Percentiles rank a stretch among this genome's conserved stretches.
These are phyloP conservation scores for Sphecodes monilicornis DNA, from an alignment of 2,888 invertebrate genomes.

Conservation along the genomic window DNA sequence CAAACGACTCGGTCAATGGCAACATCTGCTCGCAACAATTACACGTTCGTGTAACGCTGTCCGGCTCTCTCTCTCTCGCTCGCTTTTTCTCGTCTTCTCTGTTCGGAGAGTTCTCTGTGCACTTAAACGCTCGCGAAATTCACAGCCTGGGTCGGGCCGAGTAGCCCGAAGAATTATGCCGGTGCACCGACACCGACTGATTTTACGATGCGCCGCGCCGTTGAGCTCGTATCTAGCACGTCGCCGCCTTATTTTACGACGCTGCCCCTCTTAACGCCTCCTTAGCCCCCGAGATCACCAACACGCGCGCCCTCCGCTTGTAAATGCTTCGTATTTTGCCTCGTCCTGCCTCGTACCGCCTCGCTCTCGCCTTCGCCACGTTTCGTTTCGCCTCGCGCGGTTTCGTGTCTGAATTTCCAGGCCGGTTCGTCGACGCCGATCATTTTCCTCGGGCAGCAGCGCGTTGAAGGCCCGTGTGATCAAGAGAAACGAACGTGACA, in stretches of 20 bases:
- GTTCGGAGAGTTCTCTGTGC: slow-evolving; percentile 13
- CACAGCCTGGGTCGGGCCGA: slow-evolving; percentile 45
- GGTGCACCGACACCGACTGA: slow-evolving; percentile 72
- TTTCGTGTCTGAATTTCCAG: slow-evolving; percentile 42
- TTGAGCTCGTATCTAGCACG: slow-evolving; percentile 71
- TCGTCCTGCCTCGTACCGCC: not conserved
- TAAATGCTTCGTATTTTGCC: slow-evolving; percentile 31
- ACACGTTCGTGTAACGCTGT: slow-evolving; percentile 46
- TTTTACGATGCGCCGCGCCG: slow-evolving; percentile 69
- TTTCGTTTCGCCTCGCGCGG: slow-evolving; percentile 20
- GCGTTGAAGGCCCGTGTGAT: slow-evolving; percentile 26
- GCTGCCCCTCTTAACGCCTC: slow-evolving; percentile 74
- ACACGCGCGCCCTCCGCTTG: slow-evolving; percentile 48
- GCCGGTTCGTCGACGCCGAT: slow-evolving; percentile 27
- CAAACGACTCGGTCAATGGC: slow-evolving; percentile 13
- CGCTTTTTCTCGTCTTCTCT: not conserved
- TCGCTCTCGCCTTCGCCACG: not conserved
- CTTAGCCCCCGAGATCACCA: slow-evolving; percentile 63
- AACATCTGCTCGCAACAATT: slow-evolving; percentile 67
- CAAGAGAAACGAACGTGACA: slow-evolving; percentile 47
- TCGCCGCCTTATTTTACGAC: slow-evolving; percentile 72
- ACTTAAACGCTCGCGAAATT: slow-evolving; percentile 65
- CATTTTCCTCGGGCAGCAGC: slow-evolving; percentile 30
- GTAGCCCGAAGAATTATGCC: slow-evolving; percentile 70
- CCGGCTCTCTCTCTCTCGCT: slow-evolving; percentile 4